These are phyloP conservation scores for Endomychus coccineus DNA, from an alignment of 2,888 invertebrate genomes.

Conservation along the genomic window DNA sequence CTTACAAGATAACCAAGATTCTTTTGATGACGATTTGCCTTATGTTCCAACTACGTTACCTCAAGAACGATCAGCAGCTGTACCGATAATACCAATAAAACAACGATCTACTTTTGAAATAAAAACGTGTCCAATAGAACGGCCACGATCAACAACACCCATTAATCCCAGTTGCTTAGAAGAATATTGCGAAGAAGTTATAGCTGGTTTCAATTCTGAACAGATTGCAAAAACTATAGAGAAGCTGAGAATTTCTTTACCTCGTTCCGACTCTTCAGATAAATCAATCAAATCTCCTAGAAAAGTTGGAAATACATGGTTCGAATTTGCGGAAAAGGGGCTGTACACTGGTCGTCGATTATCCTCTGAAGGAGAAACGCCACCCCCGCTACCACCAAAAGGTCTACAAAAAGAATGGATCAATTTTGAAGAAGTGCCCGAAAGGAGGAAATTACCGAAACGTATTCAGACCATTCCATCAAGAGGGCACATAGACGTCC, in stretches of 20 bases:
- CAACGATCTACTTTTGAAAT: slow-evolving; percentile 56
- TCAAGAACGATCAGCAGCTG: slow-evolving; percentile 70
- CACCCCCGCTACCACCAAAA: slow-evolving; percentile 44
- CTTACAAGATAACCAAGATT: slow-evolving; percentile 68
- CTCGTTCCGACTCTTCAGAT: slow-evolving; percentile 36
- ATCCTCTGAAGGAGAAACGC: slow-evolving; percentile 27
- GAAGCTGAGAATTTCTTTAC: slow-evolving; percentile 63
- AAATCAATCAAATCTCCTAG: slow-evolving; percentile 48
- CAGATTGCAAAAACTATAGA: slow-evolving; percentile 44
- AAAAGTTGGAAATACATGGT: slow-evolving; percentile 45
- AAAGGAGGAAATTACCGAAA: slow-evolving; percentile 72
- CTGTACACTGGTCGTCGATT: slow-evolving; percentile 41
- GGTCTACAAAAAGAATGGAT: slow-evolving; percentile 61
- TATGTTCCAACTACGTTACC: slow-evolving; percentile 87
- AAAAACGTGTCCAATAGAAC: slow-evolving; percentile 63
- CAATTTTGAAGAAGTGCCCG: slow-evolving; percentile 80
- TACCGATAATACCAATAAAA: slow-evolving; percentile 74
- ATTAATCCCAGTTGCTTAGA: slow-evolving; percentile 63
- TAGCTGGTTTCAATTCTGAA: slow-evolving; percentile 32
- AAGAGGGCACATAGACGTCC: slow-evolving; percentile 43
- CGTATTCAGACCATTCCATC: slow-evolving; percentile 74
- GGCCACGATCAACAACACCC: slow-evolving; percentile 69
- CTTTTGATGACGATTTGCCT: slow-evolving; percentile 76
- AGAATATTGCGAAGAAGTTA: slow-evolving; percentile 54
- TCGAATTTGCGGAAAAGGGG: slow-evolving; percentile 58